Base-by-base conservation (phyloP, 2,113 vertebrate genomes). In the Apteryx owenii region DNA sequence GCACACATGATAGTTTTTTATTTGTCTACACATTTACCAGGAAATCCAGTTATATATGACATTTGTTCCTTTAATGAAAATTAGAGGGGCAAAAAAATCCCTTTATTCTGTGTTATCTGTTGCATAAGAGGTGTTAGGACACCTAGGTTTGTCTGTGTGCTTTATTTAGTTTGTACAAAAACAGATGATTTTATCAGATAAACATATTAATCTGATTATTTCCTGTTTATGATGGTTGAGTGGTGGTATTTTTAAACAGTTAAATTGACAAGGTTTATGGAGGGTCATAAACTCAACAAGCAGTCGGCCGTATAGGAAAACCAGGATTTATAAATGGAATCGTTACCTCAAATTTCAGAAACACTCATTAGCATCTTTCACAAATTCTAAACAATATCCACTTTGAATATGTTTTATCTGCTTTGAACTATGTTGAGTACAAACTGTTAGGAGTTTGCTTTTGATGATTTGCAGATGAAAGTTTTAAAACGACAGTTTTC, bases 201-300 rank as follows among this genome's bases (percentile, higher is more conserved):
- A 96, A 97, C 48, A 87, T 72, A 87, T 93, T 97, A 97, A 97
- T 97, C 71, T 97, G 73, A 93, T 97, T 97, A 97, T 42, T 92
- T 88, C 70, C 44, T 51, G 86, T 96, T 91, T 97, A 91, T 96
- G 95, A 94, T 94, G 64, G 68, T 95, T 98, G 97, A 51, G 81
- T 96, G 23, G 64, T 22, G 21, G 22, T 66, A 33, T 97, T 98
- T 97, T 92, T 94, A 95, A 96, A 96, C 76, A 98, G 65, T 94
- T 97, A 93, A 95, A 96, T 97, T 98, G 96, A 93, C 78, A 91
- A 97, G 90, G 88, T 97, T 98, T 98, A 94, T 95, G 79, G 87
- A 89, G 85, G 36, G 48, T 97, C 95, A 95, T 98, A 98, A 98
- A 98, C 61, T 96, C 93, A 95, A 81, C 94, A 93, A 95, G 68